A percentile compares a stretch with the other conserved stretches of the same genome.
Evolutionary conservation across 2,888 invertebrate species (phyloP).

Genomic region (Drosophila testacea): DNA sequence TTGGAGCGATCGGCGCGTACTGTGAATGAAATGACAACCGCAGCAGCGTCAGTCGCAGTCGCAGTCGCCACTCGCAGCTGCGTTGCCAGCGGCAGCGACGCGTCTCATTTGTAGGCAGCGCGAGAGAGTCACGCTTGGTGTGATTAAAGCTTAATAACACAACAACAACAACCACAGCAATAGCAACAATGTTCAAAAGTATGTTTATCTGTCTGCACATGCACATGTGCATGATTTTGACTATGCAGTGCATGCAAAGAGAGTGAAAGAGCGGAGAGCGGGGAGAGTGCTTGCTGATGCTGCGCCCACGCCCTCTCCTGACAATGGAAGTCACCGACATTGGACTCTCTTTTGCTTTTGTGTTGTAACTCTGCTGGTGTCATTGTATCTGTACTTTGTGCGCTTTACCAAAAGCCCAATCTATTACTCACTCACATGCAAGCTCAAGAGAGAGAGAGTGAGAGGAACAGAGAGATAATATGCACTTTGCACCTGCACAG

Average conservation of each 20-base stretch:
- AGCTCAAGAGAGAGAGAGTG: constrained; percentile 5
- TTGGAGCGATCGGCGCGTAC: constrained; percentile 75
- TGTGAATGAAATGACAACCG: constrained; percentile 74
- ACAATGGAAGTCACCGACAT: constrained; percentile 44
- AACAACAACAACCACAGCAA: constrained; percentile 9
- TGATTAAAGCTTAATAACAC: constrained; percentile 28
- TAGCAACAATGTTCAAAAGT: constrained; percentile 9
- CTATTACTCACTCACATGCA: constrained; percentile 17
- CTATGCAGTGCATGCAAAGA: not conserved
- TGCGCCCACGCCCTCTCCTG: constrained; percentile 6
- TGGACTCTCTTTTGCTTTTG: constrained; percentile 45
- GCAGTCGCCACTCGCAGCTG: constrained; percentile 29
- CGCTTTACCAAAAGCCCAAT: constrained; percentile 41
- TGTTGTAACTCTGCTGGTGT: constrained; percentile 30
- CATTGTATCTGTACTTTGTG: constrained; percentile 31
- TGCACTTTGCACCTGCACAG: constrained; percentile 48
- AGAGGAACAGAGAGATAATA: constrained; percentile 5
- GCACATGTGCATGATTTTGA: constrained; percentile 20
- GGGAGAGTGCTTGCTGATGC: not conserved
- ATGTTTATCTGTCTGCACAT: constrained; percentile 8
- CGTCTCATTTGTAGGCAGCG: constrained; percentile 37
- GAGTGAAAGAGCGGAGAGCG: not conserved
- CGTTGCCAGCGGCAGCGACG: constrained; percentile 38
- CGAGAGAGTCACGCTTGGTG: constrained; percentile 50
- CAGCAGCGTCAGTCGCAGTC: constrained; percentile 47